Evolutionary conservation across 2,888 invertebrate species (phyloP).

Genomic region (Frankliniella intonsa): DNA sequence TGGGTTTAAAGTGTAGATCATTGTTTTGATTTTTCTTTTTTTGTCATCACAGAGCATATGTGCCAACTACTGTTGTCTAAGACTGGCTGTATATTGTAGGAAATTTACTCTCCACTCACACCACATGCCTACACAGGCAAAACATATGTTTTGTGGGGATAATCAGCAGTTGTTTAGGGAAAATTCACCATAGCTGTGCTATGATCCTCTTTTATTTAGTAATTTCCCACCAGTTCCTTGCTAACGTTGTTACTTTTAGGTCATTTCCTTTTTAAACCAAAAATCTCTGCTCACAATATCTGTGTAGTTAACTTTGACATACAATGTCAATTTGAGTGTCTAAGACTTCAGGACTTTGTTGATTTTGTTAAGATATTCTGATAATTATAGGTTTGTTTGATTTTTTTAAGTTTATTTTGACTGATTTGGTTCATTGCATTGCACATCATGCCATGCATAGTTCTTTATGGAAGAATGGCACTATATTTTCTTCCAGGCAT

Average conservation of each 20-base stretch:
- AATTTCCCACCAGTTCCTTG: neutral
- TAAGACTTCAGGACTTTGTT: too few species aligned
- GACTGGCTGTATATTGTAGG: neutral
- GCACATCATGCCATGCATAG: too few species aligned
- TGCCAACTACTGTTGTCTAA: neutral
- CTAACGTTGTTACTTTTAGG: neutral
- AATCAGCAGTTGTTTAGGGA: too few species aligned
- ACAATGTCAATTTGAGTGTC: too few species aligned
- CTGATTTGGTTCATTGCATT: too few species aligned
- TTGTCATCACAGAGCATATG: neutral
- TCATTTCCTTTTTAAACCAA: neutral
- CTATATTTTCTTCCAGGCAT: neutral
- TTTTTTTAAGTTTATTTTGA: too few species aligned
- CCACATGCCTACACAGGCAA: too few species aligned
- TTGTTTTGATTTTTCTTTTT: too few species aligned
- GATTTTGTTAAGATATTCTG: too few species aligned
- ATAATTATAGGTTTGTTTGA: too few species aligned
- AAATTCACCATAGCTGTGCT: too few species aligned
- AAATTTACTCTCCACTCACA: neutral
- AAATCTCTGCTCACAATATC: neutral
- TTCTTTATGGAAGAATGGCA: too few species aligned
- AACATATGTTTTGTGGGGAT: neutral
- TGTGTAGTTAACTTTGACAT: neutral
- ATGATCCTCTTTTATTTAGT: neutral
- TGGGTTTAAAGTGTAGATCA: neutral